A percentile compares a stretch with the other conserved stretches of the same genome.
phyloP scores from a whole-genome alignment of 2,113 vertebrate genomes.

The Brachyhypopomus occidentalis region DNA sequence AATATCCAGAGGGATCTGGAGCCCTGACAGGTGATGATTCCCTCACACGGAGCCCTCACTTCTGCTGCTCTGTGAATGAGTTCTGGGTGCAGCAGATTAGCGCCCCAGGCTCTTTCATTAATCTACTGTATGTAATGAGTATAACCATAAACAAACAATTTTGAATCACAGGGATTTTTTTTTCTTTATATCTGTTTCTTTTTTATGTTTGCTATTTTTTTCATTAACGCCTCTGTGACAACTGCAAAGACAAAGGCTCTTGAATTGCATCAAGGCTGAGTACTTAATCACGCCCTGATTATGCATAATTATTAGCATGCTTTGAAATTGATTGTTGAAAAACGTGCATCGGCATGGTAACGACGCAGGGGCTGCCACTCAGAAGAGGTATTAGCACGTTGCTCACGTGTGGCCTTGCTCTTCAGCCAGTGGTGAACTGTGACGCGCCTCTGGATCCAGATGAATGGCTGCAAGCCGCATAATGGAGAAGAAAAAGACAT shows the following conservation, averaged over 20 bases:
- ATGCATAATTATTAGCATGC: too few species aligned
- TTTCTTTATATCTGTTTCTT: not conserved
- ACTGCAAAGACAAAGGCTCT: too few species aligned
- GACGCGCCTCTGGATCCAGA: not conserved
- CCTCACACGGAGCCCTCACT: not conserved
- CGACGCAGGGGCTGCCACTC: not conserved
- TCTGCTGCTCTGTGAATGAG: not conserved
- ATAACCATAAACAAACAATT: constrained; percentile 1
- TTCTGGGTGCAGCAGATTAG: not conserved
- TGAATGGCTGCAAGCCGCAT: not conserved
- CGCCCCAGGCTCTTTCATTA: constrained; percentile 12
- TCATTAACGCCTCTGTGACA: not conserved
- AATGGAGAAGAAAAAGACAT: not conserved
- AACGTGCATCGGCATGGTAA: not conserved
- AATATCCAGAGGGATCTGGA: constrained; percentile 17
- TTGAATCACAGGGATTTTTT: not conserved
- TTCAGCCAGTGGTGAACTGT: not conserved
- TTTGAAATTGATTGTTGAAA: too few species aligned
- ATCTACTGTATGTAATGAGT: constrained; percentile 1
- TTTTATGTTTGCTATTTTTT: not conserved
- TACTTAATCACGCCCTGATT: too few species aligned
- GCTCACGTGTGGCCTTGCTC: not conserved
- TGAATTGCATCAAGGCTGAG: too few species aligned
- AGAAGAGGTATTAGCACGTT: not conserved
- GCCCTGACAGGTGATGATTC: constrained; percentile 39